Percentiles rank a stretch among this genome's conserved stretches.
Conservation (phyloP, 2,113 vertebrate species). For the Tyto alba region DNA sequence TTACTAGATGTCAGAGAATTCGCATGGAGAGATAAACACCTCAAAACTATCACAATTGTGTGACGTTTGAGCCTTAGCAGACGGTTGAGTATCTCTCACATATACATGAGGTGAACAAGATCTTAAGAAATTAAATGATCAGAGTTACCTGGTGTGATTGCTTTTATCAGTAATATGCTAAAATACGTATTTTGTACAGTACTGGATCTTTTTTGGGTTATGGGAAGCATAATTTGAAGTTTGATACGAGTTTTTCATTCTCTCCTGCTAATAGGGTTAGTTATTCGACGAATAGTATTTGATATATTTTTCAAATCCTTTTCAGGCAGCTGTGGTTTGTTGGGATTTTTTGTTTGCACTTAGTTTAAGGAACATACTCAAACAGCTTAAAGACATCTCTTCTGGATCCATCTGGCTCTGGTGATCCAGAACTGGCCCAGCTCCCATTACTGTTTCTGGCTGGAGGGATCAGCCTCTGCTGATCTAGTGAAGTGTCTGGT, state of each 20-base stretch:
- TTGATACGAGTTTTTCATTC: background rate
- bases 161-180: background rate
- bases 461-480: background rate
- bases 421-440: background rate
- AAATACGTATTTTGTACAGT: background rate
- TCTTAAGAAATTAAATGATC: background rate
- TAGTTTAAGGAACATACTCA: background rate
- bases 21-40: background rate
- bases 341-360: background rate
- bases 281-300: background rate
- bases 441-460: background rate
- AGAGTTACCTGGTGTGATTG: background rate
- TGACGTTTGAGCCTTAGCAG: background rate
- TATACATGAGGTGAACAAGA: background rate
- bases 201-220: background rate
- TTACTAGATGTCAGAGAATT: background rate
- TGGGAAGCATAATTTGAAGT: background rate
- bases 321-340: background rate
- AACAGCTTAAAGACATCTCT: background rate
- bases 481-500: background rate
- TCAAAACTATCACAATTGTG: background rate
- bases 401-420: background rate
- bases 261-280: background rate
- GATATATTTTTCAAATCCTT: background rate
- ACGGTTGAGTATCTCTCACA: background rate